A percentile compares a stretch with the other conserved stretches of the same genome.
These are phyloP conservation scores for Hafferia zeledoni DNA, from an alignment of 2,797 vertebrate species.

Conservation along the genomic window DNA sequence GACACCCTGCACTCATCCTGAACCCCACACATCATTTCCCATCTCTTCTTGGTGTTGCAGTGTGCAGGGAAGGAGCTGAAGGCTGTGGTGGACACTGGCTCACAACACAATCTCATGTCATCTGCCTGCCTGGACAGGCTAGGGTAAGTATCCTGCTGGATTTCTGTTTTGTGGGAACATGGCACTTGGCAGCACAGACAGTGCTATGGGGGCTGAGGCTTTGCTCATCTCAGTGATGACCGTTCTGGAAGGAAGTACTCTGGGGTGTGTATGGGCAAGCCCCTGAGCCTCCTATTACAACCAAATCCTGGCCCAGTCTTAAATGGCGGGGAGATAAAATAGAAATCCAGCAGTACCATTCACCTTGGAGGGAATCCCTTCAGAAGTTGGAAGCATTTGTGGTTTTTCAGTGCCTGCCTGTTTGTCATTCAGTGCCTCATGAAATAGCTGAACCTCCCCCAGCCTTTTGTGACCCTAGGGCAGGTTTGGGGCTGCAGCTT, in stretches of 20 bases:
- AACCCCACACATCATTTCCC: fast-evolving
- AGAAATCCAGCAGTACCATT: neutral
- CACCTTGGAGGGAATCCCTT: neutral
- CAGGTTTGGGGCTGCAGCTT: neutral
- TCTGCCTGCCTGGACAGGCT: slow-evolving; percentile 82
- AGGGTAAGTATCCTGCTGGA: slow-evolving; percentile 76
- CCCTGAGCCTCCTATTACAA: neutral
- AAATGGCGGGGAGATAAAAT: neutral
- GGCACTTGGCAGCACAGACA: neutral
- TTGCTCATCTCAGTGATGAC: fast-evolving
- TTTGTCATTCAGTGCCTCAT: neutral
- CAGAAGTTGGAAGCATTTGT: neutral
- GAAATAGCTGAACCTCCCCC: neutral
- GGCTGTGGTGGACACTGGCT: slow-evolving; percentile 86
- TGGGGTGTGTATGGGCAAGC: neutral
- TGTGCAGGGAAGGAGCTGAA: slow-evolving; percentile 84
- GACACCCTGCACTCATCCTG: neutral
- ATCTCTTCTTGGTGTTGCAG: slow-evolving; percentile 72
- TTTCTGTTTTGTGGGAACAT: neutral
- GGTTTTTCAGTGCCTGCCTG: neutral
- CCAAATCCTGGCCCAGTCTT: neutral
- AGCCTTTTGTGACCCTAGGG: neutral
- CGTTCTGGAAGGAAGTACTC: neutral
- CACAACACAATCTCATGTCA: slow-evolving; percentile 84
- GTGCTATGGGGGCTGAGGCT: neutral